These are phyloP conservation scores for Thecophora atra DNA, from an alignment of 2,888 invertebrate species.

Conservation along the genomic window DNA sequence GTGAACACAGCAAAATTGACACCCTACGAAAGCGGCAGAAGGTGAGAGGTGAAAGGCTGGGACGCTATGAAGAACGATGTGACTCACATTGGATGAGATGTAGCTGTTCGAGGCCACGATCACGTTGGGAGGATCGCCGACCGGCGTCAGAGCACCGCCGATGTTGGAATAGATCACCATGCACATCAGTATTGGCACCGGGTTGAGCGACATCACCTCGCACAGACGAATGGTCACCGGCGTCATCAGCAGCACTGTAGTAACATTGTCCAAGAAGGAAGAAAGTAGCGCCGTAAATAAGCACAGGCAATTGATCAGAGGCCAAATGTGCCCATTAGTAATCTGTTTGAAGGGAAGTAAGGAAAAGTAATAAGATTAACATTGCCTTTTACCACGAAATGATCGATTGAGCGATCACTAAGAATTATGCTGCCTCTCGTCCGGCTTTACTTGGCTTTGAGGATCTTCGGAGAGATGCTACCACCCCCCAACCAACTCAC, in stretches of 20 bases:
- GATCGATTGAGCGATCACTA: too few relatives aligned
- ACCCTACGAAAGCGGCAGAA: constrained; percentile 68
- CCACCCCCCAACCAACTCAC: constrained; percentile 67
- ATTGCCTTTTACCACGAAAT: too few relatives aligned
- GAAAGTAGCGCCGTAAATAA: constrained; percentile 76
- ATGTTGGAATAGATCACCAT: constrained; percentile 92
- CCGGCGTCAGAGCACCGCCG: constrained; percentile 89
- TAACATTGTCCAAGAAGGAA: constrained; percentile 81
- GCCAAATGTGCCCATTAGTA: constrained; percentile 78
- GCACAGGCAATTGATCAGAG: constrained; percentile 77
- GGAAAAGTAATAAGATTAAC: neutral
- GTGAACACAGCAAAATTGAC: constrained; percentile 85
- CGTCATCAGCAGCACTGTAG: constrained; percentile 79
- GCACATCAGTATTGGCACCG: constrained; percentile 85
- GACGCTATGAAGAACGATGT: neutral
- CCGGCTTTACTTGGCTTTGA: too few relatives aligned
- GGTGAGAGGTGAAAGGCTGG: neutral
- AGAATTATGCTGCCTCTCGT: too few relatives aligned
- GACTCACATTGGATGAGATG: constrained; percentile 63
- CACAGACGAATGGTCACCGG: constrained; percentile 85
- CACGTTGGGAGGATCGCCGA: constrained; percentile 85
- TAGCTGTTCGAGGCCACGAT: constrained; percentile 66
- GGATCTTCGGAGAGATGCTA: too few relatives aligned
- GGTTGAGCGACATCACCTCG: constrained; percentile 89
- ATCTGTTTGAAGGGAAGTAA: constrained; percentile 66